These are phyloP conservation scores for Phallusia fumigata DNA, from an alignment of 23 tunicate genomes.

Conservation along the genomic window DNA sequence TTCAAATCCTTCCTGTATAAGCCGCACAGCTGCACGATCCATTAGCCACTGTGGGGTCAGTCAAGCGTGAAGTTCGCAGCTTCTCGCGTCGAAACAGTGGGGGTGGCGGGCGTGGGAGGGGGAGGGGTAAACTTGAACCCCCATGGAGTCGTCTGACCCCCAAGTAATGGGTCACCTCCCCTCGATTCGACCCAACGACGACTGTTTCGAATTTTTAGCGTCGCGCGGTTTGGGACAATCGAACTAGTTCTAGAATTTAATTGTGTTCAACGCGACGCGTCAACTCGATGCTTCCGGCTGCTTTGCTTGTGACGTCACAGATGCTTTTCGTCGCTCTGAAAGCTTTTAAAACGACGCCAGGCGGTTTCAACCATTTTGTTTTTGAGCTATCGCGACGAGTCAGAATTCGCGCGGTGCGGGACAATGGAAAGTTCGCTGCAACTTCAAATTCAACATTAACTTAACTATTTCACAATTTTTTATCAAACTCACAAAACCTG, in stretches of 20 bases:
- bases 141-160: conserved; percentile 14
- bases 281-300: no score
- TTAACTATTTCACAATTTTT: no score
- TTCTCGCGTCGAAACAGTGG: neutral
- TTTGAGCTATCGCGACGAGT: no score
- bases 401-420: no score
- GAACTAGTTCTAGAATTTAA: neutral
- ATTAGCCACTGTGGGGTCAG: neutral
- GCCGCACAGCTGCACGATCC: neutral
- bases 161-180: neutral
- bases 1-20: no score
- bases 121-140: neutral
- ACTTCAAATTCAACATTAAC: no score
- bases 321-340: no score
- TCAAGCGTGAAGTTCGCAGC: neutral
- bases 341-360: no score
- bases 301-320: no score
- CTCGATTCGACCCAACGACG: neutral
- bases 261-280: neutral
- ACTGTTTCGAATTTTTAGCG: neutral
- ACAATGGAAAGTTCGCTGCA: no score
- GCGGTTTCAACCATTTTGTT: no score
- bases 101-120: neutral
- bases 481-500: no score
- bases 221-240: neutral